A percentile compares a stretch with the other conserved stretches of the same genome.
Evolutionary conservation across 2,888 invertebrate genomes (phyloP).

Genomic region (Coleophora flavipennella): DNA sequence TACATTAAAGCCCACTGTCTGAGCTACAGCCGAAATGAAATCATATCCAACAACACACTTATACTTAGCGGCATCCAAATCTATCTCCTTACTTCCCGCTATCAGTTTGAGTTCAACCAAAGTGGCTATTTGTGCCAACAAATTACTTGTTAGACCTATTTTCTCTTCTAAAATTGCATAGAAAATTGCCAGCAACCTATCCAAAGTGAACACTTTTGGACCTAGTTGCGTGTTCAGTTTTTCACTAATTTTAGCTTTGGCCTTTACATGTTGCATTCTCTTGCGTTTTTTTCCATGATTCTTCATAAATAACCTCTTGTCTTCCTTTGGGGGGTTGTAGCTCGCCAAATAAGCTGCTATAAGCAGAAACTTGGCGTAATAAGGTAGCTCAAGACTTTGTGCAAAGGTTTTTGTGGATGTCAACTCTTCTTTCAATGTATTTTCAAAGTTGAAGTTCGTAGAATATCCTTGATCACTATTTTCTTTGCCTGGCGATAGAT

Average conservation of each 20-base stretch:
- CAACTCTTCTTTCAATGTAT: slow-evolving; percentile 52
- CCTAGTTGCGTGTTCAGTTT: slow-evolving; percentile 80
- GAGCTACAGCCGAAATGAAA: slow-evolving; percentile 83
- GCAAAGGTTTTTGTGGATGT: slow-evolving; percentile 71
- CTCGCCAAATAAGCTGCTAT: slow-evolving; percentile 95
- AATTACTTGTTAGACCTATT: slow-evolving; percentile 87
- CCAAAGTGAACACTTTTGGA: slow-evolving; percentile 86
- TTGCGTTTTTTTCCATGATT: slow-evolving; percentile 82
- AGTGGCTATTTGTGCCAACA: slow-evolving; percentile 90
- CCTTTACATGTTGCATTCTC: slow-evolving; percentile 71
- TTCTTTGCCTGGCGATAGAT: slow-evolving; percentile 46
- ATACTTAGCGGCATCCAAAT: slow-evolving; percentile 85
- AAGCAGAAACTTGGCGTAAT: slow-evolving; percentile 90
- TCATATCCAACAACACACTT: slow-evolving; percentile 90
- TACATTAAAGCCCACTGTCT: slow-evolving; percentile 82
- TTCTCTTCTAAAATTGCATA: slow-evolving; percentile 89
- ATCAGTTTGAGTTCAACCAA: slow-evolving; percentile 88
- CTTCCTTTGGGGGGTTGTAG: slow-evolving; percentile 91
- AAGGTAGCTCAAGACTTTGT: slow-evolving; percentile 85
- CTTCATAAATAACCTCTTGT: slow-evolving; percentile 89
- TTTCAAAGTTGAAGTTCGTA: slow-evolving; percentile 39
- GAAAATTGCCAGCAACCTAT: slow-evolving; percentile 89
- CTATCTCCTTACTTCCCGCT: slow-evolving; percentile 79
- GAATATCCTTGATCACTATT: slow-evolving; percentile 25
- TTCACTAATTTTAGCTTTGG: slow-evolving; percentile 70